Base-by-base conservation (phyloP, 2,797 vertebrate genomes). In the Esox masquinongy region DNA sequence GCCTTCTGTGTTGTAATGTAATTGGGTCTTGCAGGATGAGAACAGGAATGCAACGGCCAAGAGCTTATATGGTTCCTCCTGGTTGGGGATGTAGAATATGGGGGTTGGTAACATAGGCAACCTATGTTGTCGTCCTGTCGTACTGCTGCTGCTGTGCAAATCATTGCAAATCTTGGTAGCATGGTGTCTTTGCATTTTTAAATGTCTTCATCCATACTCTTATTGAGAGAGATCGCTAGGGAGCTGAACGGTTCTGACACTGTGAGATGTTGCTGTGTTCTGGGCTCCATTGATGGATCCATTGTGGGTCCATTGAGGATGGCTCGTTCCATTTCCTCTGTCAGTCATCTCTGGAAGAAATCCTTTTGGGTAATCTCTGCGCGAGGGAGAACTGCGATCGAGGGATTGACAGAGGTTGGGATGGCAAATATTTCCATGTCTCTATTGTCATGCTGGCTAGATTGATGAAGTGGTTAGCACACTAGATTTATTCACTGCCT, bases 11-110 rank as follows among this genome's bases (percentile, higher is more conserved):
- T 11, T 75, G 75, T 85, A 84, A 82, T 89, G 77, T 87, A 86
- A 89, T 85, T 87, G 80, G 81, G 81, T 82, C 70, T 73, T 73
- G 77, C 75, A 83, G 63, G 75, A 80, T 79, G 74, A 61, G 56
- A 61, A 61, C n/a, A 26, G 56, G 22, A 5, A 61, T 24, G 22
- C 9, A 61, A 15, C n/a, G 11, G 74, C 79, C 79, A 80, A 69
- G 84, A 79, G 82, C 80, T 86, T 63, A 78, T 84, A 70, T 66
- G 43, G 74, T 74, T 85, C 74, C 73, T 74, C 72, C 79, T 77
- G 70, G 82, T 70, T 77, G 36, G 77, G 70, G 83, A 84, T 84
- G 78, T 76, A 75, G 76, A 76, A 84, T 50, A 75, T 77, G 34
- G 61, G 16, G 68, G 72, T 59, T 71, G 78, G 67, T 69, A 26